A percentile compares a stretch with the other conserved stretches of the same genome.
phyloP scores from a whole-genome alignment of 2,113 vertebrate genomes.

The Oryzias curvinotus region DNA sequence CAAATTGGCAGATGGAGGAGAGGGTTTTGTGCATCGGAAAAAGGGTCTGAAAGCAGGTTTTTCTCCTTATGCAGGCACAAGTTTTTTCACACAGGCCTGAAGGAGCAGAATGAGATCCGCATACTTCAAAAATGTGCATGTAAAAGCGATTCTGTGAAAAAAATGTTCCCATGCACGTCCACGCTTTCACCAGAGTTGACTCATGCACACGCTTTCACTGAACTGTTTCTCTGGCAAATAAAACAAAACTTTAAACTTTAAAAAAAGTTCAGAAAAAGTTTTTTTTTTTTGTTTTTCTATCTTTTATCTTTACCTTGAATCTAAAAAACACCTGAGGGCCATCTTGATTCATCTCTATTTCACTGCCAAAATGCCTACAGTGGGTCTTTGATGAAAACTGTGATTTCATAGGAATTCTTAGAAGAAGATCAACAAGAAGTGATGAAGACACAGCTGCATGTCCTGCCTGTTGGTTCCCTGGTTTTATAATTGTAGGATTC shows the following conservation, averaged over 20 bases:
- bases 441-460: no score
- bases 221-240: background rate
- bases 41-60: constrained; percentile 2
- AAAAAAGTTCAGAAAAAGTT: background rate
- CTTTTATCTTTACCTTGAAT: background rate
- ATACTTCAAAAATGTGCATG: constrained; percentile 7
- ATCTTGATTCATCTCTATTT: background rate
- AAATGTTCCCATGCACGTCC: constrained; percentile 2
- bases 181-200: background rate
- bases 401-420: background rate
- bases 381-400: constrained; percentile 5
- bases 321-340: background rate
- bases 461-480: no score
- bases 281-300: background rate
- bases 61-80: constrained; percentile 1
- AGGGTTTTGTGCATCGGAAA: constrained; percentile 49
- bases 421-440: background rate
- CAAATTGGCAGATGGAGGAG: constrained; percentile 59
- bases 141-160: constrained; percentile 3
- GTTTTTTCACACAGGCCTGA: constrained; percentile 4
- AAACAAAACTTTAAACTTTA: background rate
- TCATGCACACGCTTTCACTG: background rate
- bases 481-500: no score
- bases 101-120: constrained; percentile 17
- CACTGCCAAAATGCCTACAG: background rate